Percentiles rank a stretch among this genome's conserved stretches.
These are phyloP conservation scores for Phoenicopterus ruber DNA, from an alignment of 2,113 vertebrate species.

Conservation along the genomic window DNA sequence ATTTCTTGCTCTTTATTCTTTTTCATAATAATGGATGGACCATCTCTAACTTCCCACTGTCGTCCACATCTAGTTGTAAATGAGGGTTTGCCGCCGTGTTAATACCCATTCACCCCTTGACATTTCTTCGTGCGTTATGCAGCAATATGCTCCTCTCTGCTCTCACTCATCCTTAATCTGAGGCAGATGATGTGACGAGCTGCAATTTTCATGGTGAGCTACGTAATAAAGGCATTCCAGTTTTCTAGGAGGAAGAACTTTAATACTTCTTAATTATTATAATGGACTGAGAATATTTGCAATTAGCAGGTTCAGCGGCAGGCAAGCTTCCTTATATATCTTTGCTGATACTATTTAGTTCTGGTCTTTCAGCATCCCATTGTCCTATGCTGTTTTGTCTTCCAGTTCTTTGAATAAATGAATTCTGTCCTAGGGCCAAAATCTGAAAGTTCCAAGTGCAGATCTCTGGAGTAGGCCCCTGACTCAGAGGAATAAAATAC, in stretches of 20 bases:
- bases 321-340: not conserved
- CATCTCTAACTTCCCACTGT: not conserved
- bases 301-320: not conserved
- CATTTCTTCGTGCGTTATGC: not conserved
- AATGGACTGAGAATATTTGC: not conserved
- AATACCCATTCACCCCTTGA: accelerated
- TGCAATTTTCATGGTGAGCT: not conserved
- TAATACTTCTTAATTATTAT: not conserved
- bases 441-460: not conserved
- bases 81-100: not conserved
- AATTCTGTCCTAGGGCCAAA: slow-evolving; percentile 17
- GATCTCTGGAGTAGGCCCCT: not conserved
- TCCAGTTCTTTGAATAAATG: not conserved
- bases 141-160: not conserved
- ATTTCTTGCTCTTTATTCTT: not conserved
- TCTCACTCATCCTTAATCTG: not conserved
- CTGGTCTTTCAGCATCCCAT: not conserved
- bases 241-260: not conserved
- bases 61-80: not conserved
- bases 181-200: not conserved
- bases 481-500: not conserved
- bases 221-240: not conserved
- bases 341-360: not conserved
- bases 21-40: not conserved
- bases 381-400: not conserved